Evolutionary conservation across 2,888 invertebrate genomes (phyloP).

Genomic region (Protonemura montana): DNA sequence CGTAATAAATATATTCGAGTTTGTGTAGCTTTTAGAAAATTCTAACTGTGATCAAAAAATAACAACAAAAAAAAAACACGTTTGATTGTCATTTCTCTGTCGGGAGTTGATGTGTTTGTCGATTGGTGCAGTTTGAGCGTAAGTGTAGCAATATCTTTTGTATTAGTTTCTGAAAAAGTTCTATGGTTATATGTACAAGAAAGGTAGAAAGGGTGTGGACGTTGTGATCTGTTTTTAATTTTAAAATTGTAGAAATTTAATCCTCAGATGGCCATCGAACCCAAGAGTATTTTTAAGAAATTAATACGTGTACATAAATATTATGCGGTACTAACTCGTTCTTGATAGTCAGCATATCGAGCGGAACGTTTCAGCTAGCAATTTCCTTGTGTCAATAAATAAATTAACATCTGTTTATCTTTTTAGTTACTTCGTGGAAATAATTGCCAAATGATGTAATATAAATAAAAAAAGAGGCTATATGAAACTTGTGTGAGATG

Average conservation of each 20-base stretch:
- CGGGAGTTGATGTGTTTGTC: background rate
- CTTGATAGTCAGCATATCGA: background rate
- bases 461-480: background rate
- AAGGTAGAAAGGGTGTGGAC: too few relatives aligned
- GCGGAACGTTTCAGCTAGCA: background rate
- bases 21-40: background rate
- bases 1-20: background rate
- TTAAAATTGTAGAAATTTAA: too few relatives aligned
- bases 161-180: too few relatives aligned
- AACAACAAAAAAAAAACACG: background rate
- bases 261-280: too few relatives aligned
- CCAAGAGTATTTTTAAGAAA: conserved; percentile 2
- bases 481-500: too few relatives aligned
- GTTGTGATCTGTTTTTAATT: too few relatives aligned
- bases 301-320: background rate
- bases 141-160: too few relatives aligned
- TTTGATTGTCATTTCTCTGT: background rate
- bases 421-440: background rate
- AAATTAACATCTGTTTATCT: background rate
- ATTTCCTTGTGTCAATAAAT: background rate
- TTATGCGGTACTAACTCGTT: background rate
- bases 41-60: background rate
- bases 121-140: too few relatives aligned
- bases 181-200: too few relatives aligned
- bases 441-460: background rate